Conservation (phyloP, 2,888 invertebrate genomes). For the Patella pellucida region DNA sequence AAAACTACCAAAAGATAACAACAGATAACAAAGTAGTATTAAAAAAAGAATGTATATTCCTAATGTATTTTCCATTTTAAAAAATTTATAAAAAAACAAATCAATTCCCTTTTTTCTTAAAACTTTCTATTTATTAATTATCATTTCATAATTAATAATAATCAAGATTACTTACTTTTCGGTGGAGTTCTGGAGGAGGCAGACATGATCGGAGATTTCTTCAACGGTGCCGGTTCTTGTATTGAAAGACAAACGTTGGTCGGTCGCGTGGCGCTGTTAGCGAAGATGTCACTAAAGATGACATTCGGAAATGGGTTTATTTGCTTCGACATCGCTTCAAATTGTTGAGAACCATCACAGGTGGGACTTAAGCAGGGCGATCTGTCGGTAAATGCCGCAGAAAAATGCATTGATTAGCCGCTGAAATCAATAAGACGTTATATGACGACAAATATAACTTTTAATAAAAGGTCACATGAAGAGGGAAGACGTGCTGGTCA, state of each 20-base stretch:
- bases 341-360: neutral
- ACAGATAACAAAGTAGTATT: no score
- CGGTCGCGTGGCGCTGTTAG: constrained; percentile 9
- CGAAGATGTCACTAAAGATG: constrained; percentile 2
- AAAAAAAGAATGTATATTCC: no score
- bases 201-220: neutral
- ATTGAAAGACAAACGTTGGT: neutral
- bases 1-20: no score
- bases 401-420: constrained; percentile 6
- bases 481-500: constrained; percentile 11
- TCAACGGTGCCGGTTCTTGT: neutral
- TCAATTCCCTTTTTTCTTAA: no score
- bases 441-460: constrained; percentile 10
- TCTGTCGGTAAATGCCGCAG: constrained; percentile 9
- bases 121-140: no score
- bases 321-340: constrained; percentile 7
- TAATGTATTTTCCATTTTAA: no score
- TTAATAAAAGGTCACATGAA: neutral
- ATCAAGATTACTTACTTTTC: neutral
- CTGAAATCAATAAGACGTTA: neutral
- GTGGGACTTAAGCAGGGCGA: neutral
- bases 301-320: constrained; percentile 6
- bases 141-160: neutral
- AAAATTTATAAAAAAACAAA: no score
- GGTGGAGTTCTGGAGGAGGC: neutral